Evolutionary conservation across 37 sponge, comb jelly and placozoan species (phyloP).

Genomic region (Axinella damicornis): DNA sequence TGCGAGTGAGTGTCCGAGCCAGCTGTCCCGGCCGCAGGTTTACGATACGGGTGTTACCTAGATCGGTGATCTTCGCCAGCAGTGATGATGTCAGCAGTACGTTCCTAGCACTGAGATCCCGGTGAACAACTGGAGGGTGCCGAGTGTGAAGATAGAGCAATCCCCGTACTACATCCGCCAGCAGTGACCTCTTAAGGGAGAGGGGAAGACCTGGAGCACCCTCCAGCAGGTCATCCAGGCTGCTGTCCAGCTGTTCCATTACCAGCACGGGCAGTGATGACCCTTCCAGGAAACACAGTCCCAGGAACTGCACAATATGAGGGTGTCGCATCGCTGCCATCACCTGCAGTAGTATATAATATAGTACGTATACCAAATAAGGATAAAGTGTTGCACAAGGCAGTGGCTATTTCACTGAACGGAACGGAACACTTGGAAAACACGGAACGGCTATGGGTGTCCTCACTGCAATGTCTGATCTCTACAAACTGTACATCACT

Average conservation of each 20-base stretch:
- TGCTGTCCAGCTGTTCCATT: conserved; percentile 1
- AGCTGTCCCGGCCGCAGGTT: neutral
- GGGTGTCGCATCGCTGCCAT: neutral
- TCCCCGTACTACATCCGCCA: too few relatives aligned
- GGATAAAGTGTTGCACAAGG: too few relatives aligned
- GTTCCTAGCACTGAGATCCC: conserved; percentile 68
- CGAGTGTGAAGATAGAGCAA: too few relatives aligned
- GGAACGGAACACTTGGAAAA: too few relatives aligned
- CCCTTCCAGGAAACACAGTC: neutral
- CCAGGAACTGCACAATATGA: neutral
- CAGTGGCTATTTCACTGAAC: too few relatives aligned
- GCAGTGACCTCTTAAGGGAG: too few relatives aligned
- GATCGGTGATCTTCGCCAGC: neutral
- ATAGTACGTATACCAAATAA: too few relatives aligned
- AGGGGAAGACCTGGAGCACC: too few relatives aligned
- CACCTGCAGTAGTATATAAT: too few relatives aligned
- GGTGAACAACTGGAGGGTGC: conserved; percentile 45
- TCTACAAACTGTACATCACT: too few relatives aligned
- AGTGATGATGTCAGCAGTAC: neutral
- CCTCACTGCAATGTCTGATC: too few relatives aligned
- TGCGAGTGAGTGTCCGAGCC: neutral
- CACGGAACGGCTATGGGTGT: too few relatives aligned
- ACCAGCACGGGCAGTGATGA: neutral
- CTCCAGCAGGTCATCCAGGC: neutral
- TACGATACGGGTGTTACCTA: neutral